phyloP scores from a whole-genome alignment of 2,888 invertebrate genomes.

The Drosophila acutilabella region DNA sequence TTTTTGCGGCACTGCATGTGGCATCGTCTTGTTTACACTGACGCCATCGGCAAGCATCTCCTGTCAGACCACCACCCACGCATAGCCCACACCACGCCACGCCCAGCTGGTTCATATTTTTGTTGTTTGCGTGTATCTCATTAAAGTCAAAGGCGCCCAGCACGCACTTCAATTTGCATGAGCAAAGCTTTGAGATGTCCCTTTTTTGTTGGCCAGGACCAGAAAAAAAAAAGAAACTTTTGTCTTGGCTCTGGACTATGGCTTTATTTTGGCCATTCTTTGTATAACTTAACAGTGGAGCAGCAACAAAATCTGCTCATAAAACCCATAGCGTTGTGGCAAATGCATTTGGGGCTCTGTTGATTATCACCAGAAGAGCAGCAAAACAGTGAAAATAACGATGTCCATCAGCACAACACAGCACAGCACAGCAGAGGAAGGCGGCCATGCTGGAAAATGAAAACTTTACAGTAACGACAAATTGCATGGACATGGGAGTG shows the following conservation, averaged over 20 bases:
- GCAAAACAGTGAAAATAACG: slow-evolving; percentile 53
- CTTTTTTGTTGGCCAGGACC: slow-evolving; percentile 24
- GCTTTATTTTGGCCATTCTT: slow-evolving; percentile 64
- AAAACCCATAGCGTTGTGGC: slow-evolving; percentile 32
- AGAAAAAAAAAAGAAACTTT: slow-evolving; percentile 22
- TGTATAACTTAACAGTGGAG: slow-evolving; percentile 60
- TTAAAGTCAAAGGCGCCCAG: slow-evolving; percentile 63
- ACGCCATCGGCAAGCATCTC: slow-evolving; percentile 57
- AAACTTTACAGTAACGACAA: slow-evolving; percentile 50
- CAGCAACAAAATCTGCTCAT: slow-evolving; percentile 52
- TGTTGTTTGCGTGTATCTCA: slow-evolving; percentile 71
- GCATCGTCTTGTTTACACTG: slow-evolving; percentile 73
- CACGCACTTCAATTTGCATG: slow-evolving; percentile 79
- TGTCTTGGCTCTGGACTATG: slow-evolving; percentile 47
- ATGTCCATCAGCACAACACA: slow-evolving; percentile 58
- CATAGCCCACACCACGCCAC: slow-evolving; percentile 4
- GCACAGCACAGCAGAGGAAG: background rate
- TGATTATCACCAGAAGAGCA: slow-evolving; percentile 37
- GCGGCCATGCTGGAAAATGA: slow-evolving; percentile 18
- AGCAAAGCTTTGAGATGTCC: slow-evolving; percentile 68
- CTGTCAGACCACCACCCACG: background rate
- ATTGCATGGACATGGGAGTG: slow-evolving; percentile 11
- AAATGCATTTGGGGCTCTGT: slow-evolving; percentile 51
- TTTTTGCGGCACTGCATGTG: slow-evolving; percentile 80
- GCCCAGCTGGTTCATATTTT: slow-evolving; percentile 45